Base-by-base conservation (phyloP, 92 coral and sea anemone genomes). In the Zoanthus solanderi region DNA sequence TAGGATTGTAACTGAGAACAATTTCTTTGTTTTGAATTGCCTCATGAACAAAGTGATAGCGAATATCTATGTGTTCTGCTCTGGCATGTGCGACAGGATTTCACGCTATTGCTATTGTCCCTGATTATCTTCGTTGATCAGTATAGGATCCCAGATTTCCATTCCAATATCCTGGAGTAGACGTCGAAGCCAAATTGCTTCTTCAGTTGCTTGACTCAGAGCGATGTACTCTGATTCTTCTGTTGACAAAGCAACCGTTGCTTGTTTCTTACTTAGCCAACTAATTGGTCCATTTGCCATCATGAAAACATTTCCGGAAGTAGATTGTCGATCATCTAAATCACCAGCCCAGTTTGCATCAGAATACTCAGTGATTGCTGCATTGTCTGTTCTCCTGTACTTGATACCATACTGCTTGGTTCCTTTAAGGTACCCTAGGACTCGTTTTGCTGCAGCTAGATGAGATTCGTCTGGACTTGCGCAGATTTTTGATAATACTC, bases 181-280 rank as follows among this genome's bases (percentile, higher is more conserved):
- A 18, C 67, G 32, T 47, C 90, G 69, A 61, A 86, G 83, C 82
- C 88, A 91, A 28, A 84, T 78, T 88, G 77, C 65, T 60, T 76
- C 90, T 57, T 92, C 87, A 54, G 91, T 79, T 47, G 91, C 90
- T 60, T 16, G 18, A 48, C 89, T 73, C 31, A 91, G 87, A 52
- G 93, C 88, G 58, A 87, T 74, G 69, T 71, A 77, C 82, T 91
- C 94, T 46, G 87, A 81, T 34, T 88, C 92, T 68, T 89, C 88
- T 31, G 88, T 85, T 50, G 94, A 84, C 82, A 88, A 45, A 31
- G 91, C 87, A 56, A 87, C 84, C 77, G 92, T 85, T 31, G 88
- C 80, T 50, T 23, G 23, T 23, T 23, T 23, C 23, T 23, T 23
- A 23, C 23, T 23, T 23, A 23, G 23, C 91, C 82, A 32, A 46